phyloP scores from a whole-genome alignment of 2,888 invertebrate species.

The Spodoptera picta region DNA sequence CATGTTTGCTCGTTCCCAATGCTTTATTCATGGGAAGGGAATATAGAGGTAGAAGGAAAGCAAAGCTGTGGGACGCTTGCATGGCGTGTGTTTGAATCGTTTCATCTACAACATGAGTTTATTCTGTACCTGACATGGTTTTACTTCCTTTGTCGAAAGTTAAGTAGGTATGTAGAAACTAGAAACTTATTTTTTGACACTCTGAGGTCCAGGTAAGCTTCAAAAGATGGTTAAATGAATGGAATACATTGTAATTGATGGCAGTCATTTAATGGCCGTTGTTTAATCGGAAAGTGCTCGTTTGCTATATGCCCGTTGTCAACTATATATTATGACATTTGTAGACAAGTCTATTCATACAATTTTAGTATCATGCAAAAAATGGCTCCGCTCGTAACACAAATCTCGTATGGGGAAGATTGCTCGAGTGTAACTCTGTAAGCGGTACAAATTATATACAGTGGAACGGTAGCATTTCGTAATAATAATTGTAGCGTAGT shows the following conservation, averaged over 20 bases:
- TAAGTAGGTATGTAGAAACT: too few species aligned
- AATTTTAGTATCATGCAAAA: conserved; percentile 9
- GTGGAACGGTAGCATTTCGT: conserved; percentile 70
- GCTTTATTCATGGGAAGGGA: conserved; percentile 55
- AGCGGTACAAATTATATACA: conserved; percentile 67
- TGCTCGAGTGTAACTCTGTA: conserved; percentile 58
- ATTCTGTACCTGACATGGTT: conserved; percentile 6
- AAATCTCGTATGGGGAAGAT: conserved; percentile 55
- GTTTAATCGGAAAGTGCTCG: too few species aligned
- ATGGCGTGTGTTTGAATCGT: conserved; percentile 29
- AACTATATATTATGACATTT: too few species aligned
- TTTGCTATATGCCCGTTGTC: too few species aligned
- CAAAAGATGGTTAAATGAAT: too few species aligned
- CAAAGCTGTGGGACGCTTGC: conserved; percentile 20
- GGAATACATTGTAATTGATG: too few species aligned
- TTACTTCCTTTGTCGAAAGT: not conserved
- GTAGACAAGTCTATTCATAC: conserved; percentile 12
- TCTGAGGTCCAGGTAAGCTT: too few species aligned
- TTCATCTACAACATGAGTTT: conserved; percentile 11
- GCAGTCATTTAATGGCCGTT: too few species aligned
- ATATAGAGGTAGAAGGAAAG: conserved; percentile 47
- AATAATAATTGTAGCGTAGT: conserved; percentile 77
- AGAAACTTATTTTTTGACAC: too few species aligned
- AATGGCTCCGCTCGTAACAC: conserved; percentile 45
- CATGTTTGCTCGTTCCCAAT: conserved; percentile 48